A percentile compares a stretch with the other conserved stretches of the same genome.
Evolutionary conservation across 2,797 vertebrate species (phyloP).

Genomic region (Takifugu ocellatus): DNA sequence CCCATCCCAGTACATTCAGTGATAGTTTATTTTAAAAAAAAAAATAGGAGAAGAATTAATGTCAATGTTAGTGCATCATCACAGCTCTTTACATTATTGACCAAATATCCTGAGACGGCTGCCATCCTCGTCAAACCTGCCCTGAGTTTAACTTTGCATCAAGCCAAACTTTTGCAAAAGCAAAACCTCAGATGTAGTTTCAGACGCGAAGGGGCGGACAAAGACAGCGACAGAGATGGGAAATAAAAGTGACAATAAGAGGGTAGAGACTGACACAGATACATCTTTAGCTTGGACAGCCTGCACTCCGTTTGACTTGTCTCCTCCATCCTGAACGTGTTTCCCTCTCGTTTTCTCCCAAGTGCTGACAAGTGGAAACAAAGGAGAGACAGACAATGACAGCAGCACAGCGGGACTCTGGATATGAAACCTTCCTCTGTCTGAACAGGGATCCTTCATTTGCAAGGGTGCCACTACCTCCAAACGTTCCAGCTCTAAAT

Average conservation of each 20-base stretch:
- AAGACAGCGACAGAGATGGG: slow-evolving; percentile 29
- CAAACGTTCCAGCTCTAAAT: slow-evolving; percentile 13
- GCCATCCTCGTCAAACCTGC: background rate
- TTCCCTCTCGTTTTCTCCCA: slow-evolving; percentile 45
- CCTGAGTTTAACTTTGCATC: slow-evolving; percentile 7
- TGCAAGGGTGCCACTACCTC: slow-evolving; percentile 13
- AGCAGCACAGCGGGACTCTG: slow-evolving; percentile 23
- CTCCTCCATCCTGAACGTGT: slow-evolving; percentile 37
- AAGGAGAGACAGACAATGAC: slow-evolving; percentile 47
- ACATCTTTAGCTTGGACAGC: slow-evolving; percentile 57
- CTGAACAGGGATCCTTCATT: slow-evolving; percentile 15
- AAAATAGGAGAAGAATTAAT: background rate
- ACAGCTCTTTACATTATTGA: background rate
- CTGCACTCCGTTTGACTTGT: slow-evolving; percentile 46
- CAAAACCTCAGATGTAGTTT: slow-evolving; percentile 16
- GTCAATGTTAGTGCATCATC: background rate
- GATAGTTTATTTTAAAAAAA: background rate
- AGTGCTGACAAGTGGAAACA: slow-evolving; percentile 57
- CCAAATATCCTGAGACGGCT: slow-evolving; percentile 1
- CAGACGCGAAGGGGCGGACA: slow-evolving; percentile 20
- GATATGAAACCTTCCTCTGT: slow-evolving; percentile 21
- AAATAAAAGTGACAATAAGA: slow-evolving; percentile 41
- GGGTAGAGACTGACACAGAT: slow-evolving; percentile 31
- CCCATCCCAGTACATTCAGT: background rate
- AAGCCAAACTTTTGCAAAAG: slow-evolving; percentile 29